Conservation (phyloP, 30 jellyfish, hydroid and myxozoan genomes). For the Morbakka virulenta region DNA sequence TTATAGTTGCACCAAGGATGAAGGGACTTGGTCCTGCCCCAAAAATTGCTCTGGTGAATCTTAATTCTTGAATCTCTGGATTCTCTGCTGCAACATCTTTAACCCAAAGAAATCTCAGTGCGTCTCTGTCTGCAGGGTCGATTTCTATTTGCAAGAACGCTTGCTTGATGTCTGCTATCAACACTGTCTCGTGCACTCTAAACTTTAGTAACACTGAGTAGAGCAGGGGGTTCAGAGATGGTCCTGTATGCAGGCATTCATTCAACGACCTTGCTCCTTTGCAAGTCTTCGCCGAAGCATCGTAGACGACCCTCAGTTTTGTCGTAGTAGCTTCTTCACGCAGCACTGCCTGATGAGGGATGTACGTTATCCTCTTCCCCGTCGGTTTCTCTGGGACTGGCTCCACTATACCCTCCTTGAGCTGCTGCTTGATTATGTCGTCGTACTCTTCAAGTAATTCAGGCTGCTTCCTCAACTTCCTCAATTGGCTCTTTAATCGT, state of each 20-base stretch:
- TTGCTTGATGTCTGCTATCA: constrained; percentile 43
- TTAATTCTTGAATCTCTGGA: neutral
- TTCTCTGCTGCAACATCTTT: constrained; percentile 1
- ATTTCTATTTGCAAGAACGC: constrained; percentile 49
- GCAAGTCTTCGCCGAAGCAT: constrained; percentile 43
- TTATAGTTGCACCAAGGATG: constrained; percentile 16
- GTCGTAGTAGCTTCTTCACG: constrained; percentile 54
- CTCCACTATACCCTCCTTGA: constrained; percentile 47
- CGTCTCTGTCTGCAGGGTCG: constrained; percentile 39
- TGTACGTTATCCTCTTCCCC: constrained; percentile 28
- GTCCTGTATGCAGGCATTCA: constrained; percentile 35
- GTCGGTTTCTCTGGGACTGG: constrained; percentile 21
- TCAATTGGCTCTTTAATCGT: constrained; percentile 22
- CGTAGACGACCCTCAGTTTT: constrained; percentile 43
- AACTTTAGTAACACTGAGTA: constrained; percentile 17
- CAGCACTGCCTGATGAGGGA: constrained; percentile 36
- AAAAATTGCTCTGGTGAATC: constrained; percentile 46
- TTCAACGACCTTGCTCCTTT: constrained; percentile 35
- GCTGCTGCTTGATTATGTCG: constrained; percentile 37
- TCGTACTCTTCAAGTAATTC: constrained; percentile 12
- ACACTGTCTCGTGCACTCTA: constrained; percentile 12
- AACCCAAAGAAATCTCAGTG: constrained; percentile 39
- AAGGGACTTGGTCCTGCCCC: constrained; percentile 50
- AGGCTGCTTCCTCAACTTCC: constrained; percentile 2
- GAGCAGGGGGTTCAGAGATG: constrained; percentile 28